Base-by-base conservation (phyloP, 2,797 vertebrate species). In the Heteromormyrus szaboi region DNA sequence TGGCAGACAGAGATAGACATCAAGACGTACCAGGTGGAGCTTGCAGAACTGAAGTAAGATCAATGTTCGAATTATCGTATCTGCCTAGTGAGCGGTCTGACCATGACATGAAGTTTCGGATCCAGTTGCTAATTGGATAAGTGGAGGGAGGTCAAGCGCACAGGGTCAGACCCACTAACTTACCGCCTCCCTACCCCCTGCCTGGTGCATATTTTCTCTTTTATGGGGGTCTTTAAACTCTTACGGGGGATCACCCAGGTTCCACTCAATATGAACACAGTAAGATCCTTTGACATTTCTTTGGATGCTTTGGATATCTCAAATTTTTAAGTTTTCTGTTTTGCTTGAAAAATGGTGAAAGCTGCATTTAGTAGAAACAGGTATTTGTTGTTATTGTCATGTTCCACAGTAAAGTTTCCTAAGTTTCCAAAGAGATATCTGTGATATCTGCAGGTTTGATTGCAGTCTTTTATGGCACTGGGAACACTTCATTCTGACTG, bases 41-140 rank as follows among this genome's bases (percentile, higher is more conserved):
- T 94, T 25, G 68, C 93, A 68, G 91, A 92, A 68, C 89, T 94
- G 86, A 96, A 96, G 97, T 98, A 91, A 88, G 79, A 76, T 48
- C 83, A 29, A 0, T 37, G 11, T 37, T 22, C 37, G 17, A 44
- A 48, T 46, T 5, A 25, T 46, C 2, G 8, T 65, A 48, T 83
- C 41, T 50, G 46, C 22, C 22, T 50, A 83, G 19, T 83, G 14
- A 12, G 41, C 33, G n/a, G 33, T 19, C 17, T 81, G 37, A 19
- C 14, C 14, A 3, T 83, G 41, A 83, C 19, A 19, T 83, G 41
- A 6, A 1, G 3, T 50, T 83, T 83, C 5, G 0, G 37, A 6
- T 29, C 25, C 25, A 76, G 68, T 76, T 76, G 65, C 25, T 68
- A 72, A 72, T 37, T 72, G 33, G 33, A 17, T 76, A 7, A 37